A percentile compares a stretch with the other conserved stretches of the same genome.
Evolutionary conservation across 2,888 invertebrate genomes (phyloP).

Genomic region (Achlya flavicornis): DNA sequence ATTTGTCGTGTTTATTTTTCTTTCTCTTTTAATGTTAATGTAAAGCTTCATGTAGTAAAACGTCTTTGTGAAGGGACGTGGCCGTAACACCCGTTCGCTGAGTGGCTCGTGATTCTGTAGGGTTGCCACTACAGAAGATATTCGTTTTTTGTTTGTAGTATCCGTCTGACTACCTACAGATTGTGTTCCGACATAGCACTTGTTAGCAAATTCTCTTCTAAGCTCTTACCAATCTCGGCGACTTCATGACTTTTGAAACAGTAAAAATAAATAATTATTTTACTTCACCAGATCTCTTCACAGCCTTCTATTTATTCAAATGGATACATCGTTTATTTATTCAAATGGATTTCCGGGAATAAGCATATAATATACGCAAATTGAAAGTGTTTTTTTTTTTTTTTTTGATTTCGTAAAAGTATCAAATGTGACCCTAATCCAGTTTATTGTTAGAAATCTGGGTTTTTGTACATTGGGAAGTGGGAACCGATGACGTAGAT

Average conservation of each 20-base stretch:
- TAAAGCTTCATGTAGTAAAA: conserved; percentile 5
- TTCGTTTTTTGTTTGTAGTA: not conserved
- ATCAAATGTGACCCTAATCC: not conserved
- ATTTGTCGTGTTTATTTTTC: conserved; percentile 43
- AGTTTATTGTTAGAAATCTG: conserved; percentile 9
- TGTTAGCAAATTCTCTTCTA: too few species aligned
- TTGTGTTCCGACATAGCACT: too few species aligned
- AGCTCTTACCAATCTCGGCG: too few species aligned
- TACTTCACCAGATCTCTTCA: too few species aligned
- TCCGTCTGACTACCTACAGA: too few species aligned
- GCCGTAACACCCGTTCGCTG: not conserved
- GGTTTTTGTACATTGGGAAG: conserved; percentile 8
- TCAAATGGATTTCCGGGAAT: too few species aligned
- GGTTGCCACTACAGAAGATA: not conserved
- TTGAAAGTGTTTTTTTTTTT: too few species aligned
- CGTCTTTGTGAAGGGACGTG: not conserved
- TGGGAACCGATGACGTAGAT: not conserved
- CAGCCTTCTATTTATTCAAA: too few species aligned
- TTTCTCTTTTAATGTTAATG: conserved; percentile 20
- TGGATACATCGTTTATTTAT: too few species aligned
- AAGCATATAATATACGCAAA: not conserved
- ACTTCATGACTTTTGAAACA: too few species aligned
- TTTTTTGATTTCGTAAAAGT: too few species aligned
- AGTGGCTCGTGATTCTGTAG: not conserved
- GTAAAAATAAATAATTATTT: too few species aligned